Percentiles rank a stretch among this genome's conserved stretches.
Conservation (phyloP, 2,113 vertebrate genomes). For the Tragelaphus scriptus region DNA sequence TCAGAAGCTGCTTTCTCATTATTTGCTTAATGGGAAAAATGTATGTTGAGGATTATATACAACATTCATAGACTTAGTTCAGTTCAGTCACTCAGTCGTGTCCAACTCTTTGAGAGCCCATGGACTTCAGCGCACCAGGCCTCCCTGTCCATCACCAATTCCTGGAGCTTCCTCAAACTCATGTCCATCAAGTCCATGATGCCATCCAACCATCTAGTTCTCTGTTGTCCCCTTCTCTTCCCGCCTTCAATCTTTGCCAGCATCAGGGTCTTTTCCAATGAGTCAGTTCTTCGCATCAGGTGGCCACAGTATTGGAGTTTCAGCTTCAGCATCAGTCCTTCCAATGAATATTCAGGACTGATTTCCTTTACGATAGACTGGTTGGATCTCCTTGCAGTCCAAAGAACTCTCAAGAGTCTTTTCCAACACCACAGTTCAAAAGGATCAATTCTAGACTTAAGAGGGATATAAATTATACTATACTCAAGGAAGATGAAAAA, state of each 20-base stretch:
- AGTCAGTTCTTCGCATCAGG: neutral
- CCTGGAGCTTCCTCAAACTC: neutral
- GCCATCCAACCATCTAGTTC: neutral
- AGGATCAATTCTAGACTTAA: neutral
- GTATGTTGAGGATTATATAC: too few relatives aligned
- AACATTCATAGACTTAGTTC: neutral
- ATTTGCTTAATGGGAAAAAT: neutral
- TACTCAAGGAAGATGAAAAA: neutral
- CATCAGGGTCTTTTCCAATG: neutral
- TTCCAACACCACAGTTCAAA: neutral
- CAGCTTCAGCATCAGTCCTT: neutral
- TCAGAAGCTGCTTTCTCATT: neutral
- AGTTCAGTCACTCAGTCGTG: neutral
- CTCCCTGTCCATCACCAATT: neutral
- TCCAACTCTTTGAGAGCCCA: fast-evolving
- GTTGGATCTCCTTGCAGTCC: neutral
- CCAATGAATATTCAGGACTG: neutral
- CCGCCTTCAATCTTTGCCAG: neutral
- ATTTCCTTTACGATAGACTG: neutral
- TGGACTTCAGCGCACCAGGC: neutral
- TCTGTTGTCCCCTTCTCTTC: neutral
- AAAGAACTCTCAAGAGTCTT: neutral
- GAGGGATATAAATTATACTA: neutral
- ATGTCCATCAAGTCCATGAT: neutral
- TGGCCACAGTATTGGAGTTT: neutral